Percentiles rank a stretch among this genome's conserved stretches.
Evolutionary conservation across 2,113 vertebrate species (phyloP).

Genomic region (Zosterops japonicus): DNA sequence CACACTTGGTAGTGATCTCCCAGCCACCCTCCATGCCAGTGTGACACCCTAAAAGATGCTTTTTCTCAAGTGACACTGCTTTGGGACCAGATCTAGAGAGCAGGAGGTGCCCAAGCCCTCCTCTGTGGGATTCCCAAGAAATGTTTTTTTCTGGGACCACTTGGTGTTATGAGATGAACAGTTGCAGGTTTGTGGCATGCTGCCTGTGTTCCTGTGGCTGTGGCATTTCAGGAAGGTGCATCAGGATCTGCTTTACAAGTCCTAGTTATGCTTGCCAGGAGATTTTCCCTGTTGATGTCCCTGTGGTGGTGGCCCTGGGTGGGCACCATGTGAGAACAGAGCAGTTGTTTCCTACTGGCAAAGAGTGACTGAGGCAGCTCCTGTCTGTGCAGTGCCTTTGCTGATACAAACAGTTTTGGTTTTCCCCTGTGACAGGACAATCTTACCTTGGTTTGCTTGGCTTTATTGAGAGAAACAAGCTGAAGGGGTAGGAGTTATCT

Average conservation of each 20-base stretch:
- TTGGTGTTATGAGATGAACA: neutral
- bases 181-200: accelerated
- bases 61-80: neutral
- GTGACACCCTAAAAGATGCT: neutral
- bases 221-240: neutral
- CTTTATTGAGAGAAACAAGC: neutral
- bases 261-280: neutral
- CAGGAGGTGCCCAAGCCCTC: neutral
- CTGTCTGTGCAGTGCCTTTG: neutral
- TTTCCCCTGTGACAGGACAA: neutral
- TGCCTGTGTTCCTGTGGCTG: neutral
- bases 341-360: neutral
- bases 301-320: neutral
- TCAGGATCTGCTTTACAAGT: neutral
- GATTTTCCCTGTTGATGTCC: neutral
- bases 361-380: neutral
- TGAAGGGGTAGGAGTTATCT: slow-evolving; percentile 29
- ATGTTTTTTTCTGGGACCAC: neutral
- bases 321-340: neutral
- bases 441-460: neutral
- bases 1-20: neutral
- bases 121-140: neutral
- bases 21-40: neutral
- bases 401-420: neutral
- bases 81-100: neutral